phyloP scores from a whole-genome alignment of 2,113 vertebrate genomes.

The Melanerpes aurifrons region DNA sequence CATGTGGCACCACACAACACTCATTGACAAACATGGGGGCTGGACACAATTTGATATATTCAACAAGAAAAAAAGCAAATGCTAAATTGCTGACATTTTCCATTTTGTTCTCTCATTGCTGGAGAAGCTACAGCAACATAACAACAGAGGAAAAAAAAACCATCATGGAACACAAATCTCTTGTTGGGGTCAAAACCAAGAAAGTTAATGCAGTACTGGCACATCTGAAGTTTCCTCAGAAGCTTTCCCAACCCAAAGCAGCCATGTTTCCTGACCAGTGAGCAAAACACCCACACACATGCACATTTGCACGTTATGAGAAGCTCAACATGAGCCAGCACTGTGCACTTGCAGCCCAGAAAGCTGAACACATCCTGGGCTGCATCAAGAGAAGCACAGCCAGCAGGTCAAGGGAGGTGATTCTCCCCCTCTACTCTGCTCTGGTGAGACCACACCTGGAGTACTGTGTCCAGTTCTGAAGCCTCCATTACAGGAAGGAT shows the following conservation, averaged over 20 bases:
- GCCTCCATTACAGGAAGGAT: too few relatives aligned
- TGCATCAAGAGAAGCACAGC: too few relatives aligned
- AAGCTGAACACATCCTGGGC: too few relatives aligned
- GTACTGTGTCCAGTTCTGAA: too few relatives aligned
- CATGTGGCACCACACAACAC: background rate
- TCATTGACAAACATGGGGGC: background rate
- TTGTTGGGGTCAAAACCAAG: background rate
- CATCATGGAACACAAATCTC: background rate
- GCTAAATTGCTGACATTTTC: background rate
- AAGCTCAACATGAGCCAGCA: too few relatives aligned
- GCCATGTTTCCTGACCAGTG: background rate
- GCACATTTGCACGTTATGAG: too few relatives aligned
- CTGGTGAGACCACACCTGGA: too few relatives aligned
- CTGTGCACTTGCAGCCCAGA: too few relatives aligned
- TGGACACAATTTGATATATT: background rate
- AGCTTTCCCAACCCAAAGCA: background rate
- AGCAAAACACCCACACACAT: background rate
- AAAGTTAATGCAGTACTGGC: background rate
- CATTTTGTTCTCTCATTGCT: background rate
- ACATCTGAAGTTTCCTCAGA: background rate
- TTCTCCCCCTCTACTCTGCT: too few relatives aligned
- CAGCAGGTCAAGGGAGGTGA: too few relatives aligned
- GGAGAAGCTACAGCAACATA: background rate
- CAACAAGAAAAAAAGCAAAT: background rate
- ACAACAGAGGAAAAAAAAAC: background rate